Conservation (phyloP, 2,113 vertebrate genomes). For the Nettapus auritus region DNA sequence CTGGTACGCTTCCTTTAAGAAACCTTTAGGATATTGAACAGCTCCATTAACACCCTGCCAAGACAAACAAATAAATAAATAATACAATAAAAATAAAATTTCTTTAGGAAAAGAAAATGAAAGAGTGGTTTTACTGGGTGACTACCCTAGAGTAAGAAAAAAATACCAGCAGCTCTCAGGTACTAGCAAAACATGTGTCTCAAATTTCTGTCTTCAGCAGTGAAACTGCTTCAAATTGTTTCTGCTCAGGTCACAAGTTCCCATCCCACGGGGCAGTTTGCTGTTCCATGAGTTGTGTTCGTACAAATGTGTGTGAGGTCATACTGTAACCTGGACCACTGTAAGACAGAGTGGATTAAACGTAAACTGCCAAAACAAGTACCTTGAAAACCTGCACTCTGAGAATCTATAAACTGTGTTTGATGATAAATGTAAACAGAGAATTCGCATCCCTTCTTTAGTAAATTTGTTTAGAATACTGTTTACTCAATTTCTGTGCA, state of each 20-base stretch:
- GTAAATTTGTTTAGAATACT: neutral
- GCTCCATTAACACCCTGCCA: constrained; percentile 87
- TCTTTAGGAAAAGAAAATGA: neutral
- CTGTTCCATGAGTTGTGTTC: fast-evolving
- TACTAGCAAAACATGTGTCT: neutral
- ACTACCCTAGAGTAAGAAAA: neutral
- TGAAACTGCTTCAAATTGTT: neutral
- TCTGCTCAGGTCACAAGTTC: neutral
- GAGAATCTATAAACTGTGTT: neutral
- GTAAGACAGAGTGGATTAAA: neutral
- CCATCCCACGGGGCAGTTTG: neutral
- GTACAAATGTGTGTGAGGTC: neutral
- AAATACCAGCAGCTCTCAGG: neutral
- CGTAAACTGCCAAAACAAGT: neutral
- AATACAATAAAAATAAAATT: neutral
- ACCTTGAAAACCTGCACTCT: neutral
- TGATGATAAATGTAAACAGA: neutral
- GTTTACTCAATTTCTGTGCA: neutral
- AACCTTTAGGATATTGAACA: constrained; percentile 91
- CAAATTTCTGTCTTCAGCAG: neutral
- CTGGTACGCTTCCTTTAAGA: constrained; percentile 86
- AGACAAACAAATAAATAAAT: neutral
- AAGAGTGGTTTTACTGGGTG: neutral
- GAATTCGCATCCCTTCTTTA: neutral
- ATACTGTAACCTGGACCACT: neutral